Evolutionary conservation across 2,113 vertebrate genomes (phyloP), one percentile per base, ranked within the genome.

Genomic region (Stigmatopora argus): DNA sequence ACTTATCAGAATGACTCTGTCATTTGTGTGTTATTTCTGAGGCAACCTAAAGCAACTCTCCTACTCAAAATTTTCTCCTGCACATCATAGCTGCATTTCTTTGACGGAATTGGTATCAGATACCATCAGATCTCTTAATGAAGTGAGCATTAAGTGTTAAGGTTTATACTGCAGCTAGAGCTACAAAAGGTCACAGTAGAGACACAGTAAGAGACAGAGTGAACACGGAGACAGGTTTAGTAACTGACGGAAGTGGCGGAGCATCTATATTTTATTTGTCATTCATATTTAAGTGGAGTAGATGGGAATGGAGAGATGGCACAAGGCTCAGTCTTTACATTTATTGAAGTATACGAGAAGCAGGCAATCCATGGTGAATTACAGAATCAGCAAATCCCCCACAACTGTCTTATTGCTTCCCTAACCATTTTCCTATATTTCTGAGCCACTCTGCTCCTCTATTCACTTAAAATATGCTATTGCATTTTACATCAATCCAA

Each of bases 401-500:
- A 26, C 10, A 26, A 35, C 59, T 51, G 41, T 6, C 35, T 9
- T 7, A 17, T n/a, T 9, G 34, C 35, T 18, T 18, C 3, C n/a
- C 19, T 51, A 35, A 41, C 34, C 46, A 57, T 82, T 69, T 77
- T 65, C 65, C 59, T 41, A 35, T 72, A 58, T 66, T 59, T 70
- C 62, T 66, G 60, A 49, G 58, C 55, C 66, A 66, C 70, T 56
- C 48, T 4, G 19, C 71, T 51, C 69, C 73, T 66, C 67, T 61
- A 67, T 71, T 69, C 76, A 74, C 78, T 84, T 77, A 75, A 64
- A 77, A 46, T 56, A 72, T 48, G 63, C 71, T 79, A 83, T 85
- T 84, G 80, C 73, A 83, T 87, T 82, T 79, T 73, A 78, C 78
- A 76, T 71, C 66, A 64, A 81, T 86, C 67, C 76, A 83, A 87